Evolutionary conservation across 2,113 vertebrate species (phyloP).

Genomic region (Deroptyus accipitrinus): DNA sequence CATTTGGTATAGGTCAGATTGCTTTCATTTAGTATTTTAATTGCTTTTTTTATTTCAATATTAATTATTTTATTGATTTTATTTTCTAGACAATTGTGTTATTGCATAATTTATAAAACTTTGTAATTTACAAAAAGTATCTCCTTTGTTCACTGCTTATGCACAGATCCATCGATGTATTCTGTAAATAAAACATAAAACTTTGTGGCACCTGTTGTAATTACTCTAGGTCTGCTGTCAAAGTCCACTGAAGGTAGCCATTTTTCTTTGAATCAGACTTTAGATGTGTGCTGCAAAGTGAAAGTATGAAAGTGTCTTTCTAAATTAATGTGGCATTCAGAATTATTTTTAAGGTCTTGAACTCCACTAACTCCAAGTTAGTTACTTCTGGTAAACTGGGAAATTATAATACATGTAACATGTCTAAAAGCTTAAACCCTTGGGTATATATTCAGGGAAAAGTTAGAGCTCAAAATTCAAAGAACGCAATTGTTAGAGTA

Average conservation of each 20-base stretch:
- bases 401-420: neutral
- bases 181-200: neutral
- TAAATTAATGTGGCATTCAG: neutral
- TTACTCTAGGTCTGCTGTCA: neutral
- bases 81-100: neutral
- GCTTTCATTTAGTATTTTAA: neutral
- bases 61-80: neutral
- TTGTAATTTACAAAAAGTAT: neutral
- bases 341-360: neutral
- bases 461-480: neutral
- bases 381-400: neutral
- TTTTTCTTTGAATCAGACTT: neutral
- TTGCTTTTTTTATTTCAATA: neutral
- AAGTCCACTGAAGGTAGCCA: neutral
- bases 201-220: neutral
- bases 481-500: neutral
- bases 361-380: too few relatives aligned
- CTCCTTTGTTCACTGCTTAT: neutral
- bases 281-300: neutral
- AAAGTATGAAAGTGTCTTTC: neutral
- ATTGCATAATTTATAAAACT: neutral
- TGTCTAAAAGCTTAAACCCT: neutral
- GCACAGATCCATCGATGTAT: neutral
- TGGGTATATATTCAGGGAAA: neutral
- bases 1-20: neutral